Evolutionary conservation across 1,140 invertebrate species (phyloP).

Genomic region (Drosophila takahashii): DNA sequence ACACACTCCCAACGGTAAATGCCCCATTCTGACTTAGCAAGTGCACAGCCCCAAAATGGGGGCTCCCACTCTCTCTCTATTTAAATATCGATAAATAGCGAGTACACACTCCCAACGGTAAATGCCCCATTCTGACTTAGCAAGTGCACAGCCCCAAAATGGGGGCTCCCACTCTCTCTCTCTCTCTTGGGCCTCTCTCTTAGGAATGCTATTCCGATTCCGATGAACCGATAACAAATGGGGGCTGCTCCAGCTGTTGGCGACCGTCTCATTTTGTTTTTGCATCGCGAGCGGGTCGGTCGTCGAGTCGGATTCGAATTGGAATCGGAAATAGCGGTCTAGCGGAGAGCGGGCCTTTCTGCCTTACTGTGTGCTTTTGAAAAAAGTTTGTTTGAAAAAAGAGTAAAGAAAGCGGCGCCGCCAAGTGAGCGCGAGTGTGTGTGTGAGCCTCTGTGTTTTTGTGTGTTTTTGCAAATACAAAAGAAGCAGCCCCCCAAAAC

Average conservation of each 20-base stretch:
- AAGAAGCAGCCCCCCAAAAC: constrained; percentile 18
- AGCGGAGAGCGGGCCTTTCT: constrained; percentile 11
- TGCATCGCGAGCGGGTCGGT: constrained; percentile 11
- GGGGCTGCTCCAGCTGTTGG: constrained; percentile 2
- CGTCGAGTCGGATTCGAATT: constrained; percentile 1
- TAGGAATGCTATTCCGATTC: background rate
- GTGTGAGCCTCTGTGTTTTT: constrained; percentile 26
- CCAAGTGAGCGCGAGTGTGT: constrained; percentile 13
- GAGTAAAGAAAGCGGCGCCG: constrained; percentile 35
- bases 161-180: background rate
- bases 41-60: background rate
- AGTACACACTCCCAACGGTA: background rate
- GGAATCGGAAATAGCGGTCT: constrained; percentile 5
- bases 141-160: background rate
- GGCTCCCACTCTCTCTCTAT: background rate
- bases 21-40: background rate
- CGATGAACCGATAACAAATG: constrained; percentile 3
- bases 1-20: background rate
- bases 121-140: background rate
- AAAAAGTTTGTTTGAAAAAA: constrained; percentile 56
- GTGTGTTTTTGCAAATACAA: constrained; percentile 57
- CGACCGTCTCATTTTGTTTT: constrained; percentile 8
- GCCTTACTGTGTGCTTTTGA: constrained; percentile 31
- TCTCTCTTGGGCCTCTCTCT: background rate
- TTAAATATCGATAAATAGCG: background rate